Evolutionary conservation across 2,888 invertebrate species (phyloP), one percentile per base, ranked within the genome.

Genomic region (Catocala nupta): DNA sequence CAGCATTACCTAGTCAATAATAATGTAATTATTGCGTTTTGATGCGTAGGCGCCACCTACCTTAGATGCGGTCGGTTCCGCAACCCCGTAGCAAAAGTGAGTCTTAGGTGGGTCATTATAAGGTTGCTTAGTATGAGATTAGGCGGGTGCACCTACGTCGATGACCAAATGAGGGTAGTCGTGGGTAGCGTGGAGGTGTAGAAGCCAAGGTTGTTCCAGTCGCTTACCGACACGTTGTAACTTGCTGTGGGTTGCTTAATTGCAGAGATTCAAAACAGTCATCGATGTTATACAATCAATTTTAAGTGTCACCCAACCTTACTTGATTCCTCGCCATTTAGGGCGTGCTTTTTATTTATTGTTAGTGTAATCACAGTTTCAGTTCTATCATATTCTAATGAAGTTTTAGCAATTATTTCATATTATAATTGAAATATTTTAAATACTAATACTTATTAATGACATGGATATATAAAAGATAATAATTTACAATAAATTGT

Each of bases 161-260:
- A 86, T 92, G 93, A 89, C 93, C 94, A 93, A 93, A 93, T 92
- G 92, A 90, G 93, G 93, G 93, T 93, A 90, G 87, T 71, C 90
- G 93, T 94, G 93, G 93, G 94, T 78, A 86, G 93, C 85, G 83
- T 87, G 93, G 92, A 93, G 93, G 93, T 91, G 93, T 90, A 84
- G 87, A 82, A 90, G 87, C 90, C 93, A 93, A 94, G 94, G 93
- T 87, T 92, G 88, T 88, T 85, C 90, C 92, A 90, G 88, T 90
- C 91, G 85, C 88, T 91, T 86, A 88, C 84, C 77, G 85, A 88
- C 89, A 87, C 83, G 88, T 90, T 81, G 80, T 78, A 81, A 87
- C 89, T 83, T 84, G 86, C 73, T 84, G 92, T 93, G 89, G 92
- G 92, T 82, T 88, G 92, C 87, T 87, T 90, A 93, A 92, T 92